These are phyloP conservation scores for Reinhardtius hippoglossoides DNA, from an alignment of 2,113 vertebrate genomes.

Conservation along the genomic window DNA sequence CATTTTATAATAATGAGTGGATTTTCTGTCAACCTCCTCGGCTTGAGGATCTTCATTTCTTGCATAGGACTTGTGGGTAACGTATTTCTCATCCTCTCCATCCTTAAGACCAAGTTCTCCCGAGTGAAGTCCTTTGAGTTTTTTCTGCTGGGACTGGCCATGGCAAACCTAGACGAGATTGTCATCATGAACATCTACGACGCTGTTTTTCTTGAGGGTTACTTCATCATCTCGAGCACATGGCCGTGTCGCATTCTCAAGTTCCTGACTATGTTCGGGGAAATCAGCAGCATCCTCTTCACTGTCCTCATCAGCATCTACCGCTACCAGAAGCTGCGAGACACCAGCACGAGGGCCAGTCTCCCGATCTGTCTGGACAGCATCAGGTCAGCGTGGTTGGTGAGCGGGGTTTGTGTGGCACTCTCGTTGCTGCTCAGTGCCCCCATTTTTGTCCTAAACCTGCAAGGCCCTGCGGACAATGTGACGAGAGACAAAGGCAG, in stretches of 20 bases:
- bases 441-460: slow-evolving; percentile 62
- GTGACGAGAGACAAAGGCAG: background rate
- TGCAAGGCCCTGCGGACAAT: slow-evolving; percentile 28
- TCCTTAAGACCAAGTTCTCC: slow-evolving; percentile 49
- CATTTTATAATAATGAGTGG: slow-evolving; percentile 43
- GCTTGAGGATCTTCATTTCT: slow-evolving; percentile 64
- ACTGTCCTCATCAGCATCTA: slow-evolving; percentile 81
- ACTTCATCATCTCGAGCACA: accelerated
- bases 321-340: slow-evolving; percentile 81
- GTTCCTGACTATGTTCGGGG: slow-evolving; percentile 70
- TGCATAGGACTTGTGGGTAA: slow-evolving; percentile 76
- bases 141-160: slow-evolving; percentile 76
- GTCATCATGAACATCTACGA: slow-evolving; percentile 75
- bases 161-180: slow-evolving; percentile 79
- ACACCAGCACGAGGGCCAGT: slow-evolving; percentile 56
- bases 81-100: slow-evolving; percentile 63
- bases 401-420: slow-evolving; percentile 52
- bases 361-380: slow-evolving; percentile 74
- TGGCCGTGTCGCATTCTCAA: slow-evolving; percentile 67
- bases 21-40: slow-evolving; percentile 19
- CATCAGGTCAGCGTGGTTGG: slow-evolving; percentile 43
- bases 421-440: slow-evolving; percentile 43
- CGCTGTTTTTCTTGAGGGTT: slow-evolving; percentile 11
- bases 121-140: slow-evolving; percentile 78
- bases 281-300: slow-evolving; percentile 78